Conservation (phyloP, 1,140 invertebrate genomes). For the Psix sp. region DNA sequence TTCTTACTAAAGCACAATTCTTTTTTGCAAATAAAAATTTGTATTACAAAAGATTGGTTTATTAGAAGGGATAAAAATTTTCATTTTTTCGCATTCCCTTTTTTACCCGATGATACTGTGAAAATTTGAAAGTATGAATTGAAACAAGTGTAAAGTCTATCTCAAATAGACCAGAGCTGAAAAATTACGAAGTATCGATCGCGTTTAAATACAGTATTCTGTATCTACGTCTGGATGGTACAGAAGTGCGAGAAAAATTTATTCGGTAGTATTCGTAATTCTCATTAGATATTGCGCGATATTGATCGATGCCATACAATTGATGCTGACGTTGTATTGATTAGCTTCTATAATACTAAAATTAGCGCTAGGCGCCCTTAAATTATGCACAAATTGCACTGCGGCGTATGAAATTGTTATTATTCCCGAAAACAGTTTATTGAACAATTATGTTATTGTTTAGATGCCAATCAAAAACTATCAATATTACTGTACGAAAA, state of each 20-base stretch:
- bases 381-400: slow-evolving; percentile 41
- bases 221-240: slow-evolving; percentile 30
- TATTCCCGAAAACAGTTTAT: slow-evolving; percentile 12
- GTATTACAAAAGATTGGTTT: too few relatives aligned
- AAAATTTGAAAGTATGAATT: slow-evolving; percentile 8
- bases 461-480: slow-evolving; percentile 2
- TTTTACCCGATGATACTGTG: too few relatives aligned
- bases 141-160: background rate
- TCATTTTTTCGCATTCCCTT: too few relatives aligned
- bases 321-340: slow-evolving; percentile 33
- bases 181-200: slow-evolving; percentile 43
- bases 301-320: slow-evolving; percentile 49
- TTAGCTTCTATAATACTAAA: slow-evolving; percentile 43
- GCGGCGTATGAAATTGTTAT: slow-evolving; percentile 28
- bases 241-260: slow-evolving; percentile 20
- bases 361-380: slow-evolving; percentile 34
- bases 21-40: too few relatives aligned
- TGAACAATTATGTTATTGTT: slow-evolving; percentile 31
- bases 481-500: slow-evolving; percentile 6
- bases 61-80: too few relatives aligned
- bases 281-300: slow-evolving; percentile 38
- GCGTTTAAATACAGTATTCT: slow-evolving; percentile 26
- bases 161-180: slow-evolving; percentile 7
- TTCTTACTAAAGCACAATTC: too few relatives aligned
- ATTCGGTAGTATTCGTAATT: slow-evolving; percentile 25